Evolutionary conservation across 2,113 vertebrate genomes (phyloP).

Genomic region (Nyctibius bracteatus): DNA sequence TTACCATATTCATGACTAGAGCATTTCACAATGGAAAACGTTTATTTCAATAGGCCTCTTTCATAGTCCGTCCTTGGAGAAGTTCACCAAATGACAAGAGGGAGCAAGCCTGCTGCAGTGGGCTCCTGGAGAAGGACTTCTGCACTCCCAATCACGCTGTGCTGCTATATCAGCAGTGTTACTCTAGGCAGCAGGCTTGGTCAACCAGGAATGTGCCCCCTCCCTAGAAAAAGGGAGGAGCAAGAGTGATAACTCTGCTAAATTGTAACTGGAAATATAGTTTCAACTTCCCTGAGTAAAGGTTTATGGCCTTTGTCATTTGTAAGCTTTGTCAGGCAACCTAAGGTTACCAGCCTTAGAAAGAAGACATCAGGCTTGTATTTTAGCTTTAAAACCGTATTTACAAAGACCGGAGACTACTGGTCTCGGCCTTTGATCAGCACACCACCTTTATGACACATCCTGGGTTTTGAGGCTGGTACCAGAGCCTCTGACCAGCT

Average conservation of each 20-base stretch:
- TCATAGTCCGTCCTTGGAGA: background rate
- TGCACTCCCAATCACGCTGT: rapidly evolving
- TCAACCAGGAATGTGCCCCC: background rate
- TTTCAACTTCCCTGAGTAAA: background rate
- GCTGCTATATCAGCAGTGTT: background rate
- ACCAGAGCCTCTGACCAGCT: background rate
- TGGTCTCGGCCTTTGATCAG: background rate
- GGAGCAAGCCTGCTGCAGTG: background rate
- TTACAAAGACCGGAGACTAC: background rate
- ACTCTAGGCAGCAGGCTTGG: background rate
- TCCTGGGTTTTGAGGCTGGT: rapidly evolving
- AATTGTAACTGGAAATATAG: background rate
- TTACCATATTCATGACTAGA: slow-evolving; percentile 6
- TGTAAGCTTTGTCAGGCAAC: background rate
- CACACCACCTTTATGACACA: background rate
- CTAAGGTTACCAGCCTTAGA: background rate
- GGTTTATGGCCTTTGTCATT: background rate
- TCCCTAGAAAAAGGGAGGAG: background rate
- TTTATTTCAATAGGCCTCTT: background rate
- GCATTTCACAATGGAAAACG: slow-evolving; percentile 8
- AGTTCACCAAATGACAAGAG: background rate
- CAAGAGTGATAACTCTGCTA: background rate
- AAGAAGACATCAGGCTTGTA: background rate
- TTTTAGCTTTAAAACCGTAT: background rate
- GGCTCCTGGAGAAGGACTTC: background rate